Base-by-base conservation (phyloP, 2,797 vertebrate species). In the Ceryle rudis region DNA sequence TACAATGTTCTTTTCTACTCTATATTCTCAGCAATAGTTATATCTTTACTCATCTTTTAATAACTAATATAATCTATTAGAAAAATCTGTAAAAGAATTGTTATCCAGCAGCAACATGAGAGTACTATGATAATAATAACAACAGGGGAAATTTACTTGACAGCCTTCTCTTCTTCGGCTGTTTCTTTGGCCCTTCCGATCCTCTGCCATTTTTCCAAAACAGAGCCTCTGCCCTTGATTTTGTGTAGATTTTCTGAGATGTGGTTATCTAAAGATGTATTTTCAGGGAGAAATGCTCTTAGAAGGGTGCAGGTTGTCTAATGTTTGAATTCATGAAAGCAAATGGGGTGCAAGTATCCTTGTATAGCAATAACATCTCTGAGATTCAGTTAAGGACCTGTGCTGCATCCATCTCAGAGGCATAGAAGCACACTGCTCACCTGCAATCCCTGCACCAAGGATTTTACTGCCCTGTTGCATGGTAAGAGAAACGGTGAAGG, bases 341-440 rank as follows among this genome's bases (percentile, higher is more conserved):
- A 89, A n/a, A 74, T 15, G 6, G 37, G 7, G 3, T 49, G 14
- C 20, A 52, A 9, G 19, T 54, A 62, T 44, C 41, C 22, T 80
- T 74, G 64, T 26, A 37, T 15, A 49, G 7, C 18, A 79, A 5
- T 8, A 37, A 11, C 20, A 46, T 49, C 33, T 73, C 52, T 46
- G 44, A 4, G 7, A 60, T 82, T 57, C 21, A 3, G 17, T 26
- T 54, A 47, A 51, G 16, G 33, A 58, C 9, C 6, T 23, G 29
- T 0, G 0, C 19, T 67, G 9, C 7, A 5, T 77, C 77, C 28
- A 55, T n/a, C 18, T 31, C 55, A 49, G 58, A 81, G 42, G 20
- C 6, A 5, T 3, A 6, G 47, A 66, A 57, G 10, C 20, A 14
- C 1, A 1, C 17, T 86, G 47, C 29, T 72, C 21, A 28, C 6